phyloP scores from a whole-genome alignment of 2,888 invertebrate species.

The Hemaris fuciformis region DNA sequence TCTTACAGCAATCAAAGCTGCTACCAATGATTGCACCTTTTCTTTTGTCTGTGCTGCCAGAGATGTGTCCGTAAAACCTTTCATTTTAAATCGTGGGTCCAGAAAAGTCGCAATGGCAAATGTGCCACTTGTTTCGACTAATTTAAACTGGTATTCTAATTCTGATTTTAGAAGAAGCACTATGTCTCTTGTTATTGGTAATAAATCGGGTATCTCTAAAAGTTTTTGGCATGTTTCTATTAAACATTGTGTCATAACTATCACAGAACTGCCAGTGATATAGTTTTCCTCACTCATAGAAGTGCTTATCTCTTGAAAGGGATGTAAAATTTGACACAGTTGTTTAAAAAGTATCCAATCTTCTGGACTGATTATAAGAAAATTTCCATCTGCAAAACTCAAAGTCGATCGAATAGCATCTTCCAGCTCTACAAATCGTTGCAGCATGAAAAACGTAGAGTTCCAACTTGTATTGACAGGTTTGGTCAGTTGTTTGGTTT shows the following conservation, averaged over 20 bases:
- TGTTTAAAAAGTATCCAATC: slow-evolving; percentile 24
- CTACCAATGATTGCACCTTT: slow-evolving; percentile 17
- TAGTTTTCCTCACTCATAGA: slow-evolving; percentile 31
- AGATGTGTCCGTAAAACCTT: slow-evolving; percentile 19
- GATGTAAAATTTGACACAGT: slow-evolving; percentile 24
- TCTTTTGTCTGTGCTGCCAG: slow-evolving; percentile 23
- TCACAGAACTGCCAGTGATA: slow-evolving; percentile 29
- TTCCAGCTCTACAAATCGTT: slow-evolving; percentile 29
- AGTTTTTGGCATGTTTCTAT: slow-evolving; percentile 18
- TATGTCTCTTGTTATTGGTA: slow-evolving; percentile 12
- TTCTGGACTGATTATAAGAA: slow-evolving; percentile 25
- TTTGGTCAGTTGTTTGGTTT: slow-evolving; percentile 29
- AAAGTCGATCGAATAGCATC: slow-evolving; percentile 24
- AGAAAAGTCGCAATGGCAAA: slow-evolving; percentile 26
- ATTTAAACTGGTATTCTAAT: slow-evolving; percentile 20
- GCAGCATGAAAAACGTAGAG: slow-evolving; percentile 31
- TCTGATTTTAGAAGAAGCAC: slow-evolving; percentile 18
- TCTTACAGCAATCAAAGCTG: neutral
- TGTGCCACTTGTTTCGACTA: slow-evolving; percentile 24
- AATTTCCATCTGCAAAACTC: slow-evolving; percentile 18
- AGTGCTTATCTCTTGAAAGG: slow-evolving; percentile 28
- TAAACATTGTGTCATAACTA: slow-evolving; percentile 29
- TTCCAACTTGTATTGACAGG: slow-evolving; percentile 35
- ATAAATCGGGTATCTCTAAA: neutral
- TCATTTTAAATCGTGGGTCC: slow-evolving; percentile 24